These are phyloP conservation scores for Petrocephalus microphthalmus DNA, from an alignment of 2,113 vertebrate species.

Conservation along the genomic window DNA sequence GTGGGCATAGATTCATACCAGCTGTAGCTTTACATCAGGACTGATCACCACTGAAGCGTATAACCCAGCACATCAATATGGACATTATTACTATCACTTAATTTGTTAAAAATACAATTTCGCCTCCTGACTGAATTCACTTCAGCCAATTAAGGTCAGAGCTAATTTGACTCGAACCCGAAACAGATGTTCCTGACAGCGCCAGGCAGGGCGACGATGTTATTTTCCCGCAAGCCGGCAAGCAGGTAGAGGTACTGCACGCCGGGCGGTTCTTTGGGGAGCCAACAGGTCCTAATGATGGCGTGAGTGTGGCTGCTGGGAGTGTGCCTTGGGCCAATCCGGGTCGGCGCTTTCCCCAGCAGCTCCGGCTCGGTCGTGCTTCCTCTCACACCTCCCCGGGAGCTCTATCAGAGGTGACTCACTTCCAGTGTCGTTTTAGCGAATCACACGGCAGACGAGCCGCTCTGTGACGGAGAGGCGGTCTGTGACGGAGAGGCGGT, in stretches of 20 bases:
- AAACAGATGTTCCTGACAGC: background rate
- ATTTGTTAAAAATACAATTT: background rate
- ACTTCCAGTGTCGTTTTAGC: background rate
- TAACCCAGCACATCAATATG: background rate
- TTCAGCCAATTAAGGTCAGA: conserved; percentile 8
- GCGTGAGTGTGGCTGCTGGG: background rate
- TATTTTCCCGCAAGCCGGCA: background rate
- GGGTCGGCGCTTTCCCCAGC: no score
- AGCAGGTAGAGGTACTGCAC: background rate
- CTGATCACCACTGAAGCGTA: background rate
- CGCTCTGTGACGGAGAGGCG: background rate
- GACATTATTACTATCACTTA: background rate
- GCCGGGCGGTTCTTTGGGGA: background rate
- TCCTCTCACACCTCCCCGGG: no score
- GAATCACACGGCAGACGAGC: background rate
- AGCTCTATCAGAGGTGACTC: background rate
- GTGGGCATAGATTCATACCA: background rate
- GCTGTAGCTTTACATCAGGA: background rate
- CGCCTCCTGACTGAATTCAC: background rate
- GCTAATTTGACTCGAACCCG: background rate
- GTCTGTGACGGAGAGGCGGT: no score
- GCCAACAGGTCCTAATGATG: background rate
- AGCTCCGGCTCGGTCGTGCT: background rate
- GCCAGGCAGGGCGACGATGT: background rate
- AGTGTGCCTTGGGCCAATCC: background rate